phyloP scores from a whole-genome alignment of 2,113 vertebrate genomes.

The Hypocryptadius cinnamomeus region DNA sequence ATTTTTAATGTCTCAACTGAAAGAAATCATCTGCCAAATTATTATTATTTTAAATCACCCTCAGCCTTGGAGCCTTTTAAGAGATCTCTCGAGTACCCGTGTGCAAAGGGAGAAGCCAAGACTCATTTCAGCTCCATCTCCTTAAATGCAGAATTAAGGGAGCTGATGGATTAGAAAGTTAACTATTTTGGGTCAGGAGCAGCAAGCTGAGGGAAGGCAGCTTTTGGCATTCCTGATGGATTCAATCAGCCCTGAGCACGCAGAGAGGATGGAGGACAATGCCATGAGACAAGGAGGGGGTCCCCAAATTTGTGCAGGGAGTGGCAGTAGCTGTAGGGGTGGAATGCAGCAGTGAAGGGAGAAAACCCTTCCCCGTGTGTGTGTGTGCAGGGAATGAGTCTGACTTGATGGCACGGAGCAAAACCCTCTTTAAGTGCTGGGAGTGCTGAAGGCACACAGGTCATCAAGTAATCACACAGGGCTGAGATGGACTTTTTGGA shows the following conservation, averaged over 20 bases:
- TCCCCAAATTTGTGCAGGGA: neutral
- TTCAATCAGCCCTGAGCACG: neutral
- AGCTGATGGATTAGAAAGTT: neutral
- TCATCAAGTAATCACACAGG: neutral
- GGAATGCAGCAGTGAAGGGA: neutral
- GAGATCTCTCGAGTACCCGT: fast-evolving
- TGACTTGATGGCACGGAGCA: neutral
- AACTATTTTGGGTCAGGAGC: neutral
- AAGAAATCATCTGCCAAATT: neutral
- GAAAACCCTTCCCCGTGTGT: neutral
- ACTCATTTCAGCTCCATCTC: neutral
- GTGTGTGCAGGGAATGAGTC: neutral
- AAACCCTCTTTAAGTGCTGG: neutral
- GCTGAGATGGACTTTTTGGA: neutral
- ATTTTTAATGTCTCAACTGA: neutral
- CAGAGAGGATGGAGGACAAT: neutral
- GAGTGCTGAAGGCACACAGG: neutral
- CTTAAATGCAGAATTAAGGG: neutral
- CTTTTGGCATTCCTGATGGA: neutral
- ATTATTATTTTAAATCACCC: neutral
- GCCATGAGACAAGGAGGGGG: neutral
- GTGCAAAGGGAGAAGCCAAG: neutral
- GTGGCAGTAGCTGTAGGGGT: neutral
- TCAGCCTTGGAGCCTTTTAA: neutral
- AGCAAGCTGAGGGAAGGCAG: neutral